Evolutionary conservation across 2,888 invertebrate species (phyloP).

Genomic region (Apamea epomidion): DNA sequence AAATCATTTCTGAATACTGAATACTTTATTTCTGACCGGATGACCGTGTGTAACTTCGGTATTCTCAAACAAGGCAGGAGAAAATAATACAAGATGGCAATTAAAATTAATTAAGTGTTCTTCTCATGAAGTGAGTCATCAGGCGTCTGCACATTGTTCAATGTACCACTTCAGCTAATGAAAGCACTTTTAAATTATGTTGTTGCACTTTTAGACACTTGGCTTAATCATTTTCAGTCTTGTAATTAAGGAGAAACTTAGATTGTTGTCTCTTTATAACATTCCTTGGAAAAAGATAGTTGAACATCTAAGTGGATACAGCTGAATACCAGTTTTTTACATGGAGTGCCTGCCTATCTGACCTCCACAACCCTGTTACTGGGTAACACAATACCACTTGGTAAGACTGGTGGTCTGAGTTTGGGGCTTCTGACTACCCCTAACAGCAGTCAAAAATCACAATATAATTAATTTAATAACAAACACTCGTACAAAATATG

Average conservation of each 20-base stretch:
- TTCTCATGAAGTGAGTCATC: constrained; percentile 53
- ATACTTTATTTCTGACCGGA: constrained; percentile 4
- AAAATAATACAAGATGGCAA: constrained; percentile 46
- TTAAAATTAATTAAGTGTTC: constrained; percentile 50
- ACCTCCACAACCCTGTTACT: neutral
- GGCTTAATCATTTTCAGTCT: constrained; percentile 30
- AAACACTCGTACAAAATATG: neutral
- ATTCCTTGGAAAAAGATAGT: neutral
- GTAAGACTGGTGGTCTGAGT: neutral
- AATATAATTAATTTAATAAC: neutral
- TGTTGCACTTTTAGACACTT: constrained; percentile 29
- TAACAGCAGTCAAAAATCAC: neutral
- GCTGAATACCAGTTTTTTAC: neutral
- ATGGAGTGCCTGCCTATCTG: neutral
- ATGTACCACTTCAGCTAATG: constrained; percentile 46
- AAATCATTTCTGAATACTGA: neutral
- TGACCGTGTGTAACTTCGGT: constrained; percentile 9
- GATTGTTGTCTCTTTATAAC: neutral
- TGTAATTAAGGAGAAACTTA: constrained; percentile 14
- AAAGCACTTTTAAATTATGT: constrained; percentile 30
- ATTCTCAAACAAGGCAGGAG: constrained; percentile 31
- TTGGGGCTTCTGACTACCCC: neutral
- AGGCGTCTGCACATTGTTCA: constrained; percentile 40
- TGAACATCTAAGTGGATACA: neutral
- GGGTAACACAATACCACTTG: neutral